phyloP scores from a whole-genome alignment of 2,113 vertebrate species.

The Pangasianodon gigas region DNA sequence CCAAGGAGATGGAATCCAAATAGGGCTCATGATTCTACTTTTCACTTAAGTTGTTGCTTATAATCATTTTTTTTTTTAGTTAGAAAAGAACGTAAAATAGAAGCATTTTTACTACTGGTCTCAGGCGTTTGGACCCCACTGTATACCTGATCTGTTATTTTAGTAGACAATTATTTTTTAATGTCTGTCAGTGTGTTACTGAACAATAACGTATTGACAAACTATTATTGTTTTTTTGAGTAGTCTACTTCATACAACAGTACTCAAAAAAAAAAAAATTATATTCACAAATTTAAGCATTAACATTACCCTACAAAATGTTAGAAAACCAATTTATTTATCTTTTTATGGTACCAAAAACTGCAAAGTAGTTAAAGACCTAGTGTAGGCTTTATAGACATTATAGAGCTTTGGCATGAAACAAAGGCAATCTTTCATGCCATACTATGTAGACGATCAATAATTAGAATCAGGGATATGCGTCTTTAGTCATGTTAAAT shows the following conservation, averaged over 20 bases:
- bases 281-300: neutral
- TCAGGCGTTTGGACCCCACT: neutral
- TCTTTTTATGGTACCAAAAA: neutral
- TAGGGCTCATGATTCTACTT: neutral
- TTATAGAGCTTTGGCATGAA: neutral
- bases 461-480: neutral
- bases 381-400: neutral
- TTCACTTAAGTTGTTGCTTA: neutral
- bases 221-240: neutral
- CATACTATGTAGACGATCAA: conserved; percentile 5
- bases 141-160: neutral
- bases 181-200: neutral
- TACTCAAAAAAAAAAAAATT: neutral
- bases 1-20: no score
- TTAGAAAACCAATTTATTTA: neutral
- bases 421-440: conserved; percentile 10
- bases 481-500: neutral
- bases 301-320: neutral
- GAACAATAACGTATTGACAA: neutral
- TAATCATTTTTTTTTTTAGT: neutral
- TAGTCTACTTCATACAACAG: neutral
- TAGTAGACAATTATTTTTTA: neutral
- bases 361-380: neutral
- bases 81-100: neutral
- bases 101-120: neutral